These are phyloP conservation scores for Carpatolechia fugitivella DNA, from an alignment of 2,888 invertebrate species.

Conservation along the genomic window DNA sequence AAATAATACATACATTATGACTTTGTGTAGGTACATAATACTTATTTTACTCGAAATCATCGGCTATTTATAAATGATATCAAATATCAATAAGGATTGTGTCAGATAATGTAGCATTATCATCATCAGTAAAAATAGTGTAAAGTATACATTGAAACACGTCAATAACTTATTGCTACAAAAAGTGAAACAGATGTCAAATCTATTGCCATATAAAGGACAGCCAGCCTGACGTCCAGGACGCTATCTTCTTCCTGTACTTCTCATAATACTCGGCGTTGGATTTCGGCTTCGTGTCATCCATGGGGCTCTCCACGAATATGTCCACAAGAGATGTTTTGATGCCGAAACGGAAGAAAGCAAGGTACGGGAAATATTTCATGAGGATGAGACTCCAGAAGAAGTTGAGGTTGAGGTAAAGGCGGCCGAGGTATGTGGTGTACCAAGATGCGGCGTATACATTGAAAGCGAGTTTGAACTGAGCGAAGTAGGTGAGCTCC, in stretches of 20 bases:
- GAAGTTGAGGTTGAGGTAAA: slow-evolving; percentile 81
- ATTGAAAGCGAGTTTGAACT: slow-evolving; percentile 44
- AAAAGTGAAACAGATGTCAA: background rate
- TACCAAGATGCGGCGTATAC: slow-evolving; percentile 46
- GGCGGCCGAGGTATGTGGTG: slow-evolving; percentile 72
- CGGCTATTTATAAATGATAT: too few relatives aligned
- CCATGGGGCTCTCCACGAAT: slow-evolving; percentile 60
- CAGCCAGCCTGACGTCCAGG: slow-evolving; percentile 46
- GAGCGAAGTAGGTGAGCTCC: slow-evolving; percentile 41
- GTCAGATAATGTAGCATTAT: too few relatives aligned
- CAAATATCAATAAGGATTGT: too few relatives aligned
- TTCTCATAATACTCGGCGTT: slow-evolving; percentile 52
- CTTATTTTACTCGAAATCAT: too few relatives aligned
- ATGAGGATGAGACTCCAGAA: slow-evolving; percentile 80
- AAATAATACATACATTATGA: too few relatives aligned
- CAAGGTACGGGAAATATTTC: slow-evolving; percentile 84
- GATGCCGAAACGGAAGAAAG: slow-evolving; percentile 82
- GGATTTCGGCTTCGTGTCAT: slow-evolving; percentile 48
- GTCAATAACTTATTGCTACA: background rate
- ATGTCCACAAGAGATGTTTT: slow-evolving; percentile 81
- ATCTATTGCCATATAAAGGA: slow-evolving; percentile 41
- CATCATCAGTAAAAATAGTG: too few relatives aligned
- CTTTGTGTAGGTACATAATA: too few relatives aligned
- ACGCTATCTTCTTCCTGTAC: slow-evolving; percentile 27
- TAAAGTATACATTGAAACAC: too few relatives aligned